Evolutionary conservation across 2,797 vertebrate species (phyloP).

Genomic region (Danio kyathit): DNA sequence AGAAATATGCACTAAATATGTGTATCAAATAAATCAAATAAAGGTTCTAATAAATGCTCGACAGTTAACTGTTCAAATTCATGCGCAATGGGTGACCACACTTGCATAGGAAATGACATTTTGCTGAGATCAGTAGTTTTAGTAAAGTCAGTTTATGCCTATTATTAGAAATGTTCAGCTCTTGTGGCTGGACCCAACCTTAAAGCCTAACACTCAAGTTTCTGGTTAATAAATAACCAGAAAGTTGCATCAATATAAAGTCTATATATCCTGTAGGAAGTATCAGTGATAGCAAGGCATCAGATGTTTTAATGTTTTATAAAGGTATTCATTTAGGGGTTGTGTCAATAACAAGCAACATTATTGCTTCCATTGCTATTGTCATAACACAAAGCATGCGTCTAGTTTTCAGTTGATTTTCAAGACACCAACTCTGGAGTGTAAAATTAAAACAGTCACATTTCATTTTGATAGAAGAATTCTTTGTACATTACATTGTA

Average conservation of each 20-base stretch:
- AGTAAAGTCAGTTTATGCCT: neutral
- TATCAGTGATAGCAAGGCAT: neutral
- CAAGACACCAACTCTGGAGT: neutral
- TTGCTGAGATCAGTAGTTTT: neutral
- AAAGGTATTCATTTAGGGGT: neutral
- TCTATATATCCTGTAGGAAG: neutral
- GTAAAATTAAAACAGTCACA: neutral
- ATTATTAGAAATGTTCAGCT: slow-evolving; percentile 4
- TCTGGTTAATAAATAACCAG: neutral
- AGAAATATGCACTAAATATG: neutral
- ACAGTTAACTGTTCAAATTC: neutral
- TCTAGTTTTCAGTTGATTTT: neutral
- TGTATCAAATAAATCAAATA: neutral
- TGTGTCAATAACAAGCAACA: neutral
- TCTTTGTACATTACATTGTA: too few species aligned
- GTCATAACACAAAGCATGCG: neutral
- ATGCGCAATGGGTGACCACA: neutral
- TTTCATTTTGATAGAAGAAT: neutral
- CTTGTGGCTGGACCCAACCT: neutral
- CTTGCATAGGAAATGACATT: neutral
- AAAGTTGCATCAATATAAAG: neutral
- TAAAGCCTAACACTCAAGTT: neutral
- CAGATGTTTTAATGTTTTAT: neutral
- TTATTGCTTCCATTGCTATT: neutral
- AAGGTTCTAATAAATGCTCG: neutral